phyloP scores from a whole-genome alignment of 2,797 vertebrate genomes.

The Delichon dasypus region DNA sequence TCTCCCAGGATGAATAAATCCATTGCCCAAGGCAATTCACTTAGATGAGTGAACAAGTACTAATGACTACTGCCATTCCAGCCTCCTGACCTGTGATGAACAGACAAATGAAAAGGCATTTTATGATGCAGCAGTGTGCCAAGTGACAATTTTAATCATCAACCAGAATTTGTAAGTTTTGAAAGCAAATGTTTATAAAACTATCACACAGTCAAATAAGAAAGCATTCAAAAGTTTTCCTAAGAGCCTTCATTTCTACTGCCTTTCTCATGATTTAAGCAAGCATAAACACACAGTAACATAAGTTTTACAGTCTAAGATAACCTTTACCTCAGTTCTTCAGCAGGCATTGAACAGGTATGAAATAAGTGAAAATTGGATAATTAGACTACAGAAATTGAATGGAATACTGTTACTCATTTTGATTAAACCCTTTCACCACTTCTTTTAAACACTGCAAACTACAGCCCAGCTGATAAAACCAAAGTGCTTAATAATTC shows the following conservation, averaged over 20 bases:
- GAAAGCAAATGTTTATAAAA: background rate
- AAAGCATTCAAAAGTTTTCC: background rate
- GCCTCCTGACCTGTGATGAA: background rate
- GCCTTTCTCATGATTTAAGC: background rate
- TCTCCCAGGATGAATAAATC: background rate
- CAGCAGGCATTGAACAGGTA: background rate
- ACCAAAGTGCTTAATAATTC: slow-evolving; percentile 29
- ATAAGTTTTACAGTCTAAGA: background rate
- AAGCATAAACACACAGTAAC: background rate
- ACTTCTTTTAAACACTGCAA: background rate
- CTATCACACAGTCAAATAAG: background rate
- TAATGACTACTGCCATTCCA: background rate
- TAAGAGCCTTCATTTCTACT: background rate
- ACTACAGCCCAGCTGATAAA: slow-evolving; percentile 17
- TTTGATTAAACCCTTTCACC: background rate
- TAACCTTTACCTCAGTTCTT: background rate
- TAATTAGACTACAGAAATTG: background rate
- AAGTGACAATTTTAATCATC: background rate
- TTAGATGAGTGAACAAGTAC: background rate
- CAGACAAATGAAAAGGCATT: background rate
- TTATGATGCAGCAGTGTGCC: background rate
- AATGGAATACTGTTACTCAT: background rate
- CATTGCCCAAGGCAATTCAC: background rate
- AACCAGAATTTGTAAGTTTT: background rate
- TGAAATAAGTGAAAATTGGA: slow-evolving; percentile 24